A percentile compares a stretch with the other conserved stretches of the same genome.
Evolutionary conservation across 2,888 invertebrate genomes (phyloP).

Genomic region (Sinotaia quadrata): DNA sequence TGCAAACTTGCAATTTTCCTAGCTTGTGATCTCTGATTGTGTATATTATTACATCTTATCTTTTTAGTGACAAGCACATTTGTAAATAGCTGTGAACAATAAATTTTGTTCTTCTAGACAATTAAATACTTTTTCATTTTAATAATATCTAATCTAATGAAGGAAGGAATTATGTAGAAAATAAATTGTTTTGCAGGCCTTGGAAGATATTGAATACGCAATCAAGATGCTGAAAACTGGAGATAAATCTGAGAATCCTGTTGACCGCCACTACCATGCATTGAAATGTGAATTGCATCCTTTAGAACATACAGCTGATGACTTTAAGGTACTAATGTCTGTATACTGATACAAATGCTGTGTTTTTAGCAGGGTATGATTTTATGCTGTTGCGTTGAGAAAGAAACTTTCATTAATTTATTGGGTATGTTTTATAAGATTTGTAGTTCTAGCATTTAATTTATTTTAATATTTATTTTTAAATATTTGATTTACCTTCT

Average conservation of each 20-base stretch:
- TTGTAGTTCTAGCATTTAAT: neutral
- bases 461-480: neutral
- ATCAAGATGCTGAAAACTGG: conserved; percentile 71
- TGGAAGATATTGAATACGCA: conserved; percentile 74
- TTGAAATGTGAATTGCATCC: conserved; percentile 72
- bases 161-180: neutral
- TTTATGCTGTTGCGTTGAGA: too few relatives aligned
- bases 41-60: too few relatives aligned
- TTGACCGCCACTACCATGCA: conserved; percentile 73
- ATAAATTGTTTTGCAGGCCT: conserved; percentile 54
- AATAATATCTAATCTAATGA: neutral
- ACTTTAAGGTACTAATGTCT: conserved; percentile 73
- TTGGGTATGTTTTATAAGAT: neutral
- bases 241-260: conserved; percentile 70
- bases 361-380: too few relatives aligned
- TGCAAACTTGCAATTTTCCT: neutral
- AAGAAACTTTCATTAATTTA: neutral
- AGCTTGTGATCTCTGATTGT: neutral
- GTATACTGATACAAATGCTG: too few relatives aligned
- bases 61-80: too few relatives aligned
- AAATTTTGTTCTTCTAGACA: neutral
- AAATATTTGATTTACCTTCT: conserved; percentile 2
- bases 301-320: conserved; percentile 58
- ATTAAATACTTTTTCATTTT: neutral
- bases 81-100: neutral